These are phyloP conservation scores for Synaphobranchus kaupii DNA, from an alignment of 2,797 vertebrate species.

Conservation along the genomic window DNA sequence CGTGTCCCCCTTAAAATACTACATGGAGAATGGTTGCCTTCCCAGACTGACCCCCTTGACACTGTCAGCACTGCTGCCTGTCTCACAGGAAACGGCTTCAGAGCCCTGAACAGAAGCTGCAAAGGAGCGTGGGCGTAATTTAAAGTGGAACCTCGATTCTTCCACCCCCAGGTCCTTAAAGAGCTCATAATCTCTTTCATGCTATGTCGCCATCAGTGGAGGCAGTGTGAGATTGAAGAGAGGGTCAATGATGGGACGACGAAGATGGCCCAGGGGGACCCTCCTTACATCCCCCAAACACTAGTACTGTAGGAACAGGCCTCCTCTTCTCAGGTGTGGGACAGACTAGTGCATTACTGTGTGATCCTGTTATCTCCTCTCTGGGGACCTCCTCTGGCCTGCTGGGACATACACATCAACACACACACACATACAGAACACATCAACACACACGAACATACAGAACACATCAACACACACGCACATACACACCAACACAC, in stretches of 20 bases:
- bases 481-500: not conserved
- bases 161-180: slow-evolving; percentile 6
- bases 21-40: not conserved
- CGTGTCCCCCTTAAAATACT: slow-evolving; percentile 36
- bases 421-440: too few species aligned
- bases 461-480: not conserved
- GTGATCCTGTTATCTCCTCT: slow-evolving; percentile 58
- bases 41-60: not conserved
- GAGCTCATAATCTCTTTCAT: not conserved
- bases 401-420: not conserved
- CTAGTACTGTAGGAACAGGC: slow-evolving; percentile 28
- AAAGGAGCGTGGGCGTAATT: not conserved
- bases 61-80: slow-evolving; percentile 20
- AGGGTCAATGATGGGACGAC: not conserved
- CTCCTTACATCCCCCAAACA: not conserved
- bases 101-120: slow-evolving; percentile 25
- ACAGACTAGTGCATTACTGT: slow-evolving; percentile 54
- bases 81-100: slow-evolving; percentile 1
- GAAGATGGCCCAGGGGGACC: not conserved
- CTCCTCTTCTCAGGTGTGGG: slow-evolving; percentile 53
- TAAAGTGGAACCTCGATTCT: not conserved
- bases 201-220: not conserved
- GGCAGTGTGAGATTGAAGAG: not conserved
- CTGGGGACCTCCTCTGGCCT: slow-evolving; percentile 43
- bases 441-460: not conserved